Base-by-base conservation (phyloP, 1,140 invertebrate species). In the Bicyclus anynana region DNA sequence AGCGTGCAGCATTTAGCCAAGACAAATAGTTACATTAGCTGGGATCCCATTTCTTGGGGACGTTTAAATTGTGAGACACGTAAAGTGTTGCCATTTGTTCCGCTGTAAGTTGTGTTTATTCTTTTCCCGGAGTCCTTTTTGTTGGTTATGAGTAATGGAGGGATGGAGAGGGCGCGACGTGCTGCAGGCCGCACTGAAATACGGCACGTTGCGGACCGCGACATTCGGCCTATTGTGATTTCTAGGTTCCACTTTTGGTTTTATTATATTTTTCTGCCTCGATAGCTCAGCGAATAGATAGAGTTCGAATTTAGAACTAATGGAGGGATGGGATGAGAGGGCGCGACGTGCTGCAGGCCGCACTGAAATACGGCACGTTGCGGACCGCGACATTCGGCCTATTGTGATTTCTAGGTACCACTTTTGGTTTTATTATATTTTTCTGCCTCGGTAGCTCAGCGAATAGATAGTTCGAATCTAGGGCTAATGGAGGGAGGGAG, bases 81-180 rank as follows among this genome's bases (percentile, higher is more conserved):
- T 84, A 86, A 82, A 86, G 80, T 82, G 83, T 82, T 75, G 65
- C 74, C 76, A 86, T 86, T 86, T 86, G 76, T 86, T 79, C 74
- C 61, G 56, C 70, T 78, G 77, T 74, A 74, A 79, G 72, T 78
- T 77, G 70, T 84, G 76, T 85, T 83, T 85, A 79, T 83, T 76
- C 74, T 77, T 82, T 83, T 78, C 74, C 76, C 67, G 64, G 65
- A 51, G 68, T 69, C 67, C 73, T 79, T 82, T 78, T 63, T 60
- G 69, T 72, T 69, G 64, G 74, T 69, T 77, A 82, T 84, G 81
- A 82, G 69, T 77, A 73, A 84, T 82, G 75, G 71, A 53, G 67
- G 77, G 67, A 59, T 53, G 66, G 58, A 65, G 66, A 55, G 55
- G 56, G 59, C 58, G 61, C 76, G 78, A 80, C 76, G 63, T 59